These are phyloP conservation scores for Strix aluco DNA, from an alignment of 2,113 vertebrate species.

Conservation along the genomic window DNA sequence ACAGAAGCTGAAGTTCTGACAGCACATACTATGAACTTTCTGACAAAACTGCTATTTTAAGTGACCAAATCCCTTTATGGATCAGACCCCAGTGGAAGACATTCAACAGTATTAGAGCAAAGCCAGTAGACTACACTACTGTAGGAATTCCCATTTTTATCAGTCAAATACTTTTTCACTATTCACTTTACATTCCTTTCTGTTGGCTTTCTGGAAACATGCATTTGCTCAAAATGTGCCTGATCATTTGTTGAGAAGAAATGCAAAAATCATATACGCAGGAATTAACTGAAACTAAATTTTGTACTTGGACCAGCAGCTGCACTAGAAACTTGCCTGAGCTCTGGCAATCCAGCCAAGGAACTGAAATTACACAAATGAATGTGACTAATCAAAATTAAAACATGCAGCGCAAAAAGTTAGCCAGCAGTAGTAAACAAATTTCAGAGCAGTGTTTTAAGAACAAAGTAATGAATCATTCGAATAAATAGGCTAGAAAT, in stretches of 20 bases:
- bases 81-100: not conserved
- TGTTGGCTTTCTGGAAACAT: not conserved
- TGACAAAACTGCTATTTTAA: not conserved
- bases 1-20: not conserved
- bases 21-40: not conserved
- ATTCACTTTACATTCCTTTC: not conserved
- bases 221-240: not conserved
- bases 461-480: not conserved
- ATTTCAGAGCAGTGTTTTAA: not conserved
- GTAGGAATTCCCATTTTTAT: not conserved
- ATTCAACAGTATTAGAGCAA: not conserved
- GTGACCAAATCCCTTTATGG: not conserved
- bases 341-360: not conserved
- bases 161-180: not conserved
- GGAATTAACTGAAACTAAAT: not conserved
- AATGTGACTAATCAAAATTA: conserved; percentile 1
- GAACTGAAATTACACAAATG: conserved; percentile 15
- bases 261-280: not conserved
- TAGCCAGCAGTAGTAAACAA: not conserved
- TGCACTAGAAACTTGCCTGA: not conserved
- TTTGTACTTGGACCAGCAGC: not conserved
- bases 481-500: not conserved
- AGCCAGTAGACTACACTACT: not conserved
- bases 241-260: not conserved
- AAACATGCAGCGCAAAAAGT: not conserved